Evolutionary conservation across 2,113 vertebrate species (phyloP), one percentile per base, ranked within the genome.

Genomic region (Malurus alboscapulatus): DNA sequence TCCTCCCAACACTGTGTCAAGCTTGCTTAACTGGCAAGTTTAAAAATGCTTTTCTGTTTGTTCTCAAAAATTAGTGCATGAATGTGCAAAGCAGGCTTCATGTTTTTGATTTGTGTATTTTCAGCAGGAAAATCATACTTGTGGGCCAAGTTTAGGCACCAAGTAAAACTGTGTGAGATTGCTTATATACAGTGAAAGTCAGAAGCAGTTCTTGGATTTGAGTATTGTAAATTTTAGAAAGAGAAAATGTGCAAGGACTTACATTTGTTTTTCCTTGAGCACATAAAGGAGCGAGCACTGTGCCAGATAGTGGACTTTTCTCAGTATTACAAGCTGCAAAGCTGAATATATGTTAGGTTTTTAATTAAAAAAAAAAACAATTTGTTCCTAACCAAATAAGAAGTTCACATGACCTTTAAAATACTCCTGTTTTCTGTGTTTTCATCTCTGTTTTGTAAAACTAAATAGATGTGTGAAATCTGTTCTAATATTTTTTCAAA

Each of bases 21-120:
- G 42, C 42, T 78, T 79, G 54, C 65, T 92, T 34, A 32, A 69
- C 21, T 91, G 69, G 72, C 3, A 1, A 72, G 45, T 77, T 91
- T 84, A 68, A 84, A 95, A 89, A 38, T 22, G 65, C 66, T 89
- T 66, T 88, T 85, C 63, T 87, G 74, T 90, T 94, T 75, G 57
- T 88, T 73, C 62, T 88, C 82, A 73, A 53, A 88, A 90, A 47
- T 20, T 40, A 68, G 32, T 0, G 2, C 45, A 8, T 4, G 7
- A 88, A 84, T 34, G 53, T 81, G 88, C 87, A 73, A 88, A 88
- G 58, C 91, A 92, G 78, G 58, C 54, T 63, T 71, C 3, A 15
- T 81, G 77, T 8, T 82, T 91, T 84, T 89, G 38, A 73, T 88
- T 91, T 53, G 17, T 30, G 42, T 68, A n/a, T 94, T 89, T 75